Evolutionary conservation across 2,888 invertebrate species (phyloP).

Genomic region (Aethes cnicana): DNA sequence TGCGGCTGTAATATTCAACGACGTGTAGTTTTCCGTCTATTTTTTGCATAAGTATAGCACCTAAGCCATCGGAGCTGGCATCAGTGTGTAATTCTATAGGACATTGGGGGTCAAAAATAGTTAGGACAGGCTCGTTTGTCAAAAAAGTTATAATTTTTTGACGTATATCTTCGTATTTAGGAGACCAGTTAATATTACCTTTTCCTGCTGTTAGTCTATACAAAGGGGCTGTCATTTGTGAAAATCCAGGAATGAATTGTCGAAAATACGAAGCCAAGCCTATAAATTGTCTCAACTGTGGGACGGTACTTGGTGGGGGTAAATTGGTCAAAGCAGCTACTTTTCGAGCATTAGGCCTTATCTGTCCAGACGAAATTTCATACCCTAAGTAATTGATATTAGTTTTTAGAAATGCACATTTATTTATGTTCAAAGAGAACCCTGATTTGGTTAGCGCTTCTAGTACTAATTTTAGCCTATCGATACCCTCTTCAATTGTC

Average conservation of each 20-base stretch:
- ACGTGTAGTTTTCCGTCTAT: neutral
- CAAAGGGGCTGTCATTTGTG: too few relatives aligned
- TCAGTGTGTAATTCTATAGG: neutral
- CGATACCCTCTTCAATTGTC: neutral
- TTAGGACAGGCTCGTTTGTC: neutral
- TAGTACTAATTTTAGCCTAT: constrained; percentile 5
- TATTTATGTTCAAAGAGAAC: constrained; percentile 11
- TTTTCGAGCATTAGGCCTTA: constrained; percentile 31
- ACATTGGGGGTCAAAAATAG: neutral
- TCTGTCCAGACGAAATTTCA: constrained; percentile 13
- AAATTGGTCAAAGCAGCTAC: constrained; percentile 9
- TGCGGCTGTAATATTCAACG: neutral
- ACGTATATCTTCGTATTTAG: neutral
- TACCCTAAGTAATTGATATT: neutral
- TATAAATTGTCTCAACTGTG: neutral
- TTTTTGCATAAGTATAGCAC: neutral
- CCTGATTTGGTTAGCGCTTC: neutral
- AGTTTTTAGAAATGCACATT: constrained; percentile 9
- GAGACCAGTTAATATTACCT: neutral
- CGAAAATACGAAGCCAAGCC: too few relatives aligned
- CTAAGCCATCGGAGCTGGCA: neutral
- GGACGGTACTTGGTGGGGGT: neutral
- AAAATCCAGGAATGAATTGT: too few relatives aligned
- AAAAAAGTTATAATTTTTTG: neutral
- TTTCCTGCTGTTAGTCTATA: neutral